These are phyloP conservation scores for Lutraria lutraria DNA, from an alignment of 2,888 invertebrate species.

Conservation along the genomic window DNA sequence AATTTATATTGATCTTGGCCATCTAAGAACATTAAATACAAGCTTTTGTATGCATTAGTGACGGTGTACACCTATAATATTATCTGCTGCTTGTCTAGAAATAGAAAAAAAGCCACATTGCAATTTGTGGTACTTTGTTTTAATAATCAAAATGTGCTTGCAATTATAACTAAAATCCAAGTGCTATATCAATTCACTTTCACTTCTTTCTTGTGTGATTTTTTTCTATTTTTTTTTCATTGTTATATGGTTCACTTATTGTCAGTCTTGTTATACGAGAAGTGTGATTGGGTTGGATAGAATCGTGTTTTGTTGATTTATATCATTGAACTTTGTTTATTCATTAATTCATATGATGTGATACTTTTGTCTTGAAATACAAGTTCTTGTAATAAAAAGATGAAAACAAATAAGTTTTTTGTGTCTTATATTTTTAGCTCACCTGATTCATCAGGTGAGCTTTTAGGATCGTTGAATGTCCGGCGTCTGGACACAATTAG, in stretches of 20 bases:
- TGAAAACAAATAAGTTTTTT: slow-evolving; percentile 23
- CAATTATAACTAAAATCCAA: not conserved
- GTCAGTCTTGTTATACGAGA: not conserved
- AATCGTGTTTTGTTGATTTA: slow-evolving; percentile 17
- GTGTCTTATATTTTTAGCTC: not conserved
- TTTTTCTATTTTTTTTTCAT: not conserved
- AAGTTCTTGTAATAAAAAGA: slow-evolving; percentile 48
- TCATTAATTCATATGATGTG: slow-evolving; percentile 38
- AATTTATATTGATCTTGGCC: no score
- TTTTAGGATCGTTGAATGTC: no score
- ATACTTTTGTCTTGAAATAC: slow-evolving; percentile 41
- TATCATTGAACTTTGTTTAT: slow-evolving; percentile 25
- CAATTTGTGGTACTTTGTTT: no score
- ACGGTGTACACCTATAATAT: no score
- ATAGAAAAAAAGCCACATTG: no score
- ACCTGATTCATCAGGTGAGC: no score
- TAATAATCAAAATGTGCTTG: no score
- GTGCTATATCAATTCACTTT: not conserved
- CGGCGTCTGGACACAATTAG: no score
- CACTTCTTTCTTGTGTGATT: not conserved
- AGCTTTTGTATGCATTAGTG: no score
- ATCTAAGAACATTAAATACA: no score
- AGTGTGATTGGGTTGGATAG: not conserved
- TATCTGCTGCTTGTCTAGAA: no score
- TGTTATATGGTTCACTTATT: slow-evolving; percentile 2